Base-by-base conservation (phyloP, 2,797 vertebrate species). In the Eidolon dupreanum region DNA sequence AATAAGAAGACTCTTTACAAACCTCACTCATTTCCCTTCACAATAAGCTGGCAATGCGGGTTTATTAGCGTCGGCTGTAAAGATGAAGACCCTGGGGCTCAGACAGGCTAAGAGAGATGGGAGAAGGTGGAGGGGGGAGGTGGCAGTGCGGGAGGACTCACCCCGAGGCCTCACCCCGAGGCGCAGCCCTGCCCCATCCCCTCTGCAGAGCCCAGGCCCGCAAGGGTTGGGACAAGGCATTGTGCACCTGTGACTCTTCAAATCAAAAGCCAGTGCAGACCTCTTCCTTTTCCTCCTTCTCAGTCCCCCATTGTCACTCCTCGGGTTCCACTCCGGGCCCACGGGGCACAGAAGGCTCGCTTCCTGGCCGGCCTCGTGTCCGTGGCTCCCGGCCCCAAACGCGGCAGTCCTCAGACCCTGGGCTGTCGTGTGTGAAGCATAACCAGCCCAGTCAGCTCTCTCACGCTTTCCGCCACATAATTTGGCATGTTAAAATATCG, bases 311-410 rank as follows among this genome's bases (percentile, higher is more conserved):
- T 61, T 71, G 22, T 31, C 17, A 9, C 26, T 33, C 26, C 16
- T 28, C 8, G 0, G 5, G 13, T 28, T 59, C 17, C 43, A 31
- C 77, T 24, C 68, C 33, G 1, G 59, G 68, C 16, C 28, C 43
- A 19, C 31, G 41, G 2, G 70, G n/a, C 26, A 13, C 84, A 38
- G n/a, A 31, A 28, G 38, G n/a, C 5, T 1, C 2, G 13, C 46
- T 26, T 36, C 16, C 83, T 3, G 26, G 22, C 7, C 26, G 7
- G 15, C 38, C 65, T 65, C 33, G 0, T 17, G 11, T 8, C 2
- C 0, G 6, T 1, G 0, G 6, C 33, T 19, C 43, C 22, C 0
- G 0, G 8, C 51, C 41, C 88, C n/a, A 5, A 19, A n/a, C 0
- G 1, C 2, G 5, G 12, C 13, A 10, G 13, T 0, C 8, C 11